Conservation (phyloP, 64 coral and sea anemone species). For the Montipora capricornis region DNA sequence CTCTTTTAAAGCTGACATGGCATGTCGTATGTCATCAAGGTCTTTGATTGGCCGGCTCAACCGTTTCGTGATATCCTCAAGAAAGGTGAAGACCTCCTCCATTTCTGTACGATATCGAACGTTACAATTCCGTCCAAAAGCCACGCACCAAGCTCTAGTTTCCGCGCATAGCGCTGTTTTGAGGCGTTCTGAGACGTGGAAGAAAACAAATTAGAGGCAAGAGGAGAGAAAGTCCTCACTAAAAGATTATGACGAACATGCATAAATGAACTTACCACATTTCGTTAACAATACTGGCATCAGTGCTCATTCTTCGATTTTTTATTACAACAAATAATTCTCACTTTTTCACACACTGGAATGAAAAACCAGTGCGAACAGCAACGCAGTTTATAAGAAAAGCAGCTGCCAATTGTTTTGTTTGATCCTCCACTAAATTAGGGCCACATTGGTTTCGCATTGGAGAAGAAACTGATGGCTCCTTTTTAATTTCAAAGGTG, state of each 20-base stretch:
- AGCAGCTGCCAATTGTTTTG: too few species aligned
- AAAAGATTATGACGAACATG: neutral
- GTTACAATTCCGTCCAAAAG: conserved; percentile 89
- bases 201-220: neutral
- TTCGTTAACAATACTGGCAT: neutral
- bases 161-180: conserved; percentile 92
- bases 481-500: too few species aligned
- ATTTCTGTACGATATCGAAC: conserved; percentile 92
- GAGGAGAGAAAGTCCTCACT: neutral
- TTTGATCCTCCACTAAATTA: too few species aligned
- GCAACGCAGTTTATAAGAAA: too few species aligned
- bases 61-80: conserved; percentile 96
- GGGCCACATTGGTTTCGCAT: too few species aligned
- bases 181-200: conserved; percentile 66
- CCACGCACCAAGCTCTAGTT: conserved; percentile 89
- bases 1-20: conserved; percentile 91
- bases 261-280: neutral
- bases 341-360: too few species aligned
- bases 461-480: too few species aligned
- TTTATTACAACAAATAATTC: too few species aligned
- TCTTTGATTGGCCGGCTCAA: conserved; percentile 97
- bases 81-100: conserved; percentile 89
- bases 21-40: conserved; percentile 94
- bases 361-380: too few species aligned
- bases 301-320: too few species aligned